Conservation (phyloP, 2,888 invertebrate genomes). For the Globia sparganii region DNA sequence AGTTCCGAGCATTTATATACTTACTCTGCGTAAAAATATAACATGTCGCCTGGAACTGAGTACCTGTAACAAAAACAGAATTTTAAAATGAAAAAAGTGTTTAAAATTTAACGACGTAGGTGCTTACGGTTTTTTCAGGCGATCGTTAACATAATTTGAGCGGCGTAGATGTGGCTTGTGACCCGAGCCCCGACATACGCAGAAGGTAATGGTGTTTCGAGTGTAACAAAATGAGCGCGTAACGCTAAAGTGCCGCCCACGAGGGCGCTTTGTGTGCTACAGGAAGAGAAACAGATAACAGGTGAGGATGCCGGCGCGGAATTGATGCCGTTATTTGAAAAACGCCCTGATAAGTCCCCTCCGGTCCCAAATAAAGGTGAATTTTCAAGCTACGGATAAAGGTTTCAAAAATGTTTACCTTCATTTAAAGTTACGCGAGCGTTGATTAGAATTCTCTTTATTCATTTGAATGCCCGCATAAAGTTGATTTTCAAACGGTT, state of each 20-base stretch:
- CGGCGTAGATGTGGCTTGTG: slow-evolving; percentile 72
- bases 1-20: slow-evolving; percentile 63
- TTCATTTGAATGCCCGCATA: slow-evolving; percentile 72
- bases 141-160: slow-evolving; percentile 81
- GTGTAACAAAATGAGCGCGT: slow-evolving; percentile 79
- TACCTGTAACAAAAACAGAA: slow-evolving; percentile 83
- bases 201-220: slow-evolving; percentile 77
- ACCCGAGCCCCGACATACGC: slow-evolving; percentile 57
- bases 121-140: slow-evolving; percentile 76
- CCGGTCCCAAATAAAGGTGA: slow-evolving; percentile 81
- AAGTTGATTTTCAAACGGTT: slow-evolving; percentile 70
- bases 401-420: slow-evolving; percentile 82
- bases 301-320: slow-evolving; percentile 79
- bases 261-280: slow-evolving; percentile 76
- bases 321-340: slow-evolving; percentile 85
- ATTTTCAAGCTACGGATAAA: slow-evolving; percentile 78
- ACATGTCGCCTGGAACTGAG: slow-evolving; percentile 61
- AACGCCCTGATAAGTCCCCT: slow-evolving; percentile 85
- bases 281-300: slow-evolving; percentile 84
- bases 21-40: slow-evolving; percentile 58
- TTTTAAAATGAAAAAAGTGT: slow-evolving; percentile 68
- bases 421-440: slow-evolving; percentile 81
- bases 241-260: slow-evolving; percentile 74
- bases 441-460: slow-evolving; percentile 80
- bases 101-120: slow-evolving; percentile 78